phyloP scores from a whole-genome alignment of 2,888 invertebrate genomes.

The Dicranocentrus wangi region DNA sequence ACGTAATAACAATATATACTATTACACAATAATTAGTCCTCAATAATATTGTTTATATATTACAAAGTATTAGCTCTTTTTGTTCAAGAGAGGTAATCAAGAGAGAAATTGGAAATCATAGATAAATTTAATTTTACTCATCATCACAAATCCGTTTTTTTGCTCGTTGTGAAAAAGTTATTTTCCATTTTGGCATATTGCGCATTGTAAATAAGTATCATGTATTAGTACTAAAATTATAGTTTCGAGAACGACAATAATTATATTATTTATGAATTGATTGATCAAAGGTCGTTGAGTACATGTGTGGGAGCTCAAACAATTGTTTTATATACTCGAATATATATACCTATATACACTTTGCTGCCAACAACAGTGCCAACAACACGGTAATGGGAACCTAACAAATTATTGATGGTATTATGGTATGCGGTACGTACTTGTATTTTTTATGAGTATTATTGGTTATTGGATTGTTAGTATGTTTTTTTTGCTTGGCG shows the following conservation, averaged over 20 bases:
- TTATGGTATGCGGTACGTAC: too few species aligned
- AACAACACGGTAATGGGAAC: not conserved
- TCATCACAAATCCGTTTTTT: slow-evolving; percentile 44
- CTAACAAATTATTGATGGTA: not conserved
- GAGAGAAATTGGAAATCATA: slow-evolving; percentile 37
- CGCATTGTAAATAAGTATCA: not conserved
- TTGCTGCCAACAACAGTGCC: not conserved
- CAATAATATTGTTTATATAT: not conserved
- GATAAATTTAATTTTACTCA: slow-evolving; percentile 24
- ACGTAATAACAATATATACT: too few species aligned
- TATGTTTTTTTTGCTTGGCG: slow-evolving; percentile 23
- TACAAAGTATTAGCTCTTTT: slow-evolving; percentile 52
- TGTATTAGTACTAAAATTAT: not conserved
- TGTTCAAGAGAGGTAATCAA: slow-evolving; percentile 32
- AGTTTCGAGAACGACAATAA: not conserved
- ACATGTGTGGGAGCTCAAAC: slow-evolving; percentile 23
- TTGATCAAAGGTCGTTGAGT: slow-evolving; percentile 27
- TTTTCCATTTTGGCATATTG: slow-evolving; percentile 15
- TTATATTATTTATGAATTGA: slow-evolving; percentile 5
- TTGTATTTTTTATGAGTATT: slow-evolving; percentile 44
- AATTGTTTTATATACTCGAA: not conserved
- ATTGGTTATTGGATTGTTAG: slow-evolving; percentile 29
- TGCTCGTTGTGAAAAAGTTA: slow-evolving; percentile 32
- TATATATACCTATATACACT: not conserved
- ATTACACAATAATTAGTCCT: too few species aligned